Conservation (phyloP, 2,113 vertebrate genomes). For the Guaruba guarouba region DNA sequence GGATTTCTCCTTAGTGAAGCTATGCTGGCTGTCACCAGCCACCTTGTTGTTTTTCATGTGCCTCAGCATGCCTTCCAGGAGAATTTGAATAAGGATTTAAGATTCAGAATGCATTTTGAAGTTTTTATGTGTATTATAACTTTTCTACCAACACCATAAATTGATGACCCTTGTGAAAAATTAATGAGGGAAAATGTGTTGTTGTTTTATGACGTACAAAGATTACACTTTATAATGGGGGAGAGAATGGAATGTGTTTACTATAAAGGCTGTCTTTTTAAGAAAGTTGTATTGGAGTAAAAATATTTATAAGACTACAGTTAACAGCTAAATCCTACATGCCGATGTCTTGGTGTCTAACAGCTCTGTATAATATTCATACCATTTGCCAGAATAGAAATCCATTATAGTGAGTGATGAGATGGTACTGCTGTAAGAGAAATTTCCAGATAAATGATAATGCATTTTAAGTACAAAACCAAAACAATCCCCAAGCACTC, state of each 20-base stretch:
- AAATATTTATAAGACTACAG: background rate
- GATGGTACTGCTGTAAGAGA: background rate
- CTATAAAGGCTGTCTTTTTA: background rate
- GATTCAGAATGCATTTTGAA: constrained; percentile 49
- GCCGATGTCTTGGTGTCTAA: background rate
- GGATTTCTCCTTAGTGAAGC: too few species aligned
- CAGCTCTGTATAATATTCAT: background rate
- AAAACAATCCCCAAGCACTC: background rate
- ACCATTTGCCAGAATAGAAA: background rate
- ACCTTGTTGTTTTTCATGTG: too few species aligned
- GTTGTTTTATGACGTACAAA: background rate
- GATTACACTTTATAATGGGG: background rate
- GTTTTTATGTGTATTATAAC: constrained; percentile 21
- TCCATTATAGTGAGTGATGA: background rate
- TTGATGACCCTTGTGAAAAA: constrained; percentile 30
- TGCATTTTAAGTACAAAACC: background rate
- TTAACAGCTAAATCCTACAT: background rate
- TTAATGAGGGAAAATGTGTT: constrained; percentile 21
- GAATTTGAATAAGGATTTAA: constrained; percentile 41
- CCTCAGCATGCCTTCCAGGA: too few species aligned
- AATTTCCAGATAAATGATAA: background rate
- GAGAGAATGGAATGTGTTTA: background rate
- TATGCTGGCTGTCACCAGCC: too few species aligned
- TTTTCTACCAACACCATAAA: constrained; percentile 5
- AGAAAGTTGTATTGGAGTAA: background rate